phyloP scores from a whole-genome alignment of 1,140 invertebrate species.

The Diorhabda elongata region DNA sequence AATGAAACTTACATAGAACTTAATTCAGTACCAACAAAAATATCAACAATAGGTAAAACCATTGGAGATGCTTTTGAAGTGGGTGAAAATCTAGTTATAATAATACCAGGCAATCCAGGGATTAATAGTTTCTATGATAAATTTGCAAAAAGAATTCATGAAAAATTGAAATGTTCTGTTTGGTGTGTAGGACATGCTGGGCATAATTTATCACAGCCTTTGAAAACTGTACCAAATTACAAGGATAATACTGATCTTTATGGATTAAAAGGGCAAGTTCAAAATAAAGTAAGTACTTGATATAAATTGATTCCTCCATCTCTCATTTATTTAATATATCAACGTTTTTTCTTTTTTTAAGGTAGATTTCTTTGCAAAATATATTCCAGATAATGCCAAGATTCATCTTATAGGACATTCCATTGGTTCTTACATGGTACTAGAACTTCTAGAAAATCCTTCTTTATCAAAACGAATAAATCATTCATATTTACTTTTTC shows the following conservation, averaged over 20 bases:
- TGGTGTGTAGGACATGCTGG: constrained; percentile 73
- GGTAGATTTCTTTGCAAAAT: constrained; percentile 67
- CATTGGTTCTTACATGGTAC: constrained; percentile 73
- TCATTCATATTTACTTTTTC: constrained; percentile 71
- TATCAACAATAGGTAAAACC: constrained; percentile 64
- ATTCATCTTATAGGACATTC: constrained; percentile 81
- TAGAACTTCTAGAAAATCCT: constrained; percentile 65
- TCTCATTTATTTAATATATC: constrained; percentile 22
- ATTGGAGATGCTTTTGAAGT: constrained; percentile 55
- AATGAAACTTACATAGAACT: constrained; percentile 53
- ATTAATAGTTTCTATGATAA: constrained; percentile 64
- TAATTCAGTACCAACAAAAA: constrained; percentile 61
- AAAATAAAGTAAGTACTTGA: constrained; percentile 61
- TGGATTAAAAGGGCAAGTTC: constrained; percentile 68
- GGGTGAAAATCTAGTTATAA: constrained; percentile 52
- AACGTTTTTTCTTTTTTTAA: constrained; percentile 37
- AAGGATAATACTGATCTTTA: constrained; percentile 61
- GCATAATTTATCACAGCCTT: constrained; percentile 55
- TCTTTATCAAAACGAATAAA: constrained; percentile 49
- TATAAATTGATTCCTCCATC: constrained; percentile 13
- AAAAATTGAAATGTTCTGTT: constrained; percentile 57
- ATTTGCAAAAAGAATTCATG: constrained; percentile 62
- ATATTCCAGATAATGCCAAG: constrained; percentile 62
- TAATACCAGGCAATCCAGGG: constrained; percentile 69
- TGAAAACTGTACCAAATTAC: constrained; percentile 47